Evolutionary conservation across 2,113 vertebrate species (phyloP).

Genomic region (Nyctibius bracteatus): DNA sequence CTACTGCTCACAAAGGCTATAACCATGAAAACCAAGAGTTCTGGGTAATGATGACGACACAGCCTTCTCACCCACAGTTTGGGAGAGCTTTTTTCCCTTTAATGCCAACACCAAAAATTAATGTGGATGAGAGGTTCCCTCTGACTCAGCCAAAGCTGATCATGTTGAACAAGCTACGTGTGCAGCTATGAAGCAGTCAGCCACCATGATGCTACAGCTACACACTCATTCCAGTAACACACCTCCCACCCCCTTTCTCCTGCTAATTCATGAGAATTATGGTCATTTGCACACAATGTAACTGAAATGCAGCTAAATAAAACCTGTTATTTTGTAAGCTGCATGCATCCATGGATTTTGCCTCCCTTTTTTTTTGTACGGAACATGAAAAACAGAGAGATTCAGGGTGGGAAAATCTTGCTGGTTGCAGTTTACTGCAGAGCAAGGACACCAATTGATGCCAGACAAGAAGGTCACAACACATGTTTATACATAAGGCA

Average conservation of each 20-base stretch:
- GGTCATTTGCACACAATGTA: not conserved
- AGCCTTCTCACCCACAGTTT: not conserved
- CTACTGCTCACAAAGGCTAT: not conserved
- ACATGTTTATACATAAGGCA: not conserved
- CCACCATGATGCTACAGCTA: not conserved
- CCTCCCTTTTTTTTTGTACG: not conserved
- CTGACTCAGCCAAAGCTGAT: slow-evolving; percentile 29
- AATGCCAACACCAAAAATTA: not conserved
- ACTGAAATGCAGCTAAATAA: not conserved
- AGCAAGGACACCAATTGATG: not conserved
- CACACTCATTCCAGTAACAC: not conserved
- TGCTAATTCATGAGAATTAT: not conserved
- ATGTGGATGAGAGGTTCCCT: not conserved
- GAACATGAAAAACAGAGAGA: not conserved
- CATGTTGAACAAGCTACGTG: not conserved
- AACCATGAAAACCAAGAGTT: not conserved
- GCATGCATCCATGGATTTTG: not conserved
- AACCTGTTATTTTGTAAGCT: not conserved
- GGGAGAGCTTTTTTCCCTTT: not conserved
- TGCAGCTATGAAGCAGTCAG: not conserved
- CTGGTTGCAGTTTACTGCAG: not conserved
- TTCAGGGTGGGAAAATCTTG: not conserved
- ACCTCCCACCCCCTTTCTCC: not conserved
- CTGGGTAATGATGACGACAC: not conserved
- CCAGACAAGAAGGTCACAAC: not conserved